Conservation (phyloP, 2,797 vertebrate genomes). For the Ficedula albicollis region DNA sequence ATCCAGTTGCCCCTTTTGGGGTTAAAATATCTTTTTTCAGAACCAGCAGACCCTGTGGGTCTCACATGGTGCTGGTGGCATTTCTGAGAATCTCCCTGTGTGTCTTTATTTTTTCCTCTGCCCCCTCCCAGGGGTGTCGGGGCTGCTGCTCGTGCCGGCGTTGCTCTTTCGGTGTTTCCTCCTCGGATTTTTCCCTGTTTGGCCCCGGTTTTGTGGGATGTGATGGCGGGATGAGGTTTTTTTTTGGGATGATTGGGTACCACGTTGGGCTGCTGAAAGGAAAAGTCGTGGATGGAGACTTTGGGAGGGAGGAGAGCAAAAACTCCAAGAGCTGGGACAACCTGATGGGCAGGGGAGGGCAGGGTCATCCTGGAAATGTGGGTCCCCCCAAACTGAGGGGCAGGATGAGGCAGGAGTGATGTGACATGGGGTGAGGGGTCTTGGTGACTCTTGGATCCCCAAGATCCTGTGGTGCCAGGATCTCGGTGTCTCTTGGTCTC, state of each 20-base stretch:
- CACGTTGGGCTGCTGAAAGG: background rate
- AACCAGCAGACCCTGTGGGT: background rate
- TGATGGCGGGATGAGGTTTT: background rate
- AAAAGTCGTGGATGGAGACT: accelerated
- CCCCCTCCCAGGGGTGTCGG: background rate
- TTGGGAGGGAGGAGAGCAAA: background rate
- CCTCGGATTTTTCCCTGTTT: accelerated
- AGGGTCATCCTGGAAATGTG: background rate
- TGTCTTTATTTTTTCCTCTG: constrained; percentile 41
- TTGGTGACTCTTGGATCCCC: background rate
- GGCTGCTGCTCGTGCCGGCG: accelerated
- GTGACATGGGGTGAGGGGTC: background rate
- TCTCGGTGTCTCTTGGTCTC: no score
- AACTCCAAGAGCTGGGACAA: accelerated
- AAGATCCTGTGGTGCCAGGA: no score
- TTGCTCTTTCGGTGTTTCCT: background rate
- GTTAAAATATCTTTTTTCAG: no score
- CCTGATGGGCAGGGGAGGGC: background rate
- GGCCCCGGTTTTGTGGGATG: accelerated
- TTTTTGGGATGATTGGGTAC: background rate
- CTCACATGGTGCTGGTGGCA: no score
- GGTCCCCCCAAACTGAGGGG: accelerated
- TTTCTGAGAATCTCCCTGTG: background rate
- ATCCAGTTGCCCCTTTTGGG: no score
- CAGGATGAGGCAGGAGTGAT: no score